Conservation (phyloP, 2,797 vertebrate genomes). For the Muraenolepis orangiensis region DNA sequence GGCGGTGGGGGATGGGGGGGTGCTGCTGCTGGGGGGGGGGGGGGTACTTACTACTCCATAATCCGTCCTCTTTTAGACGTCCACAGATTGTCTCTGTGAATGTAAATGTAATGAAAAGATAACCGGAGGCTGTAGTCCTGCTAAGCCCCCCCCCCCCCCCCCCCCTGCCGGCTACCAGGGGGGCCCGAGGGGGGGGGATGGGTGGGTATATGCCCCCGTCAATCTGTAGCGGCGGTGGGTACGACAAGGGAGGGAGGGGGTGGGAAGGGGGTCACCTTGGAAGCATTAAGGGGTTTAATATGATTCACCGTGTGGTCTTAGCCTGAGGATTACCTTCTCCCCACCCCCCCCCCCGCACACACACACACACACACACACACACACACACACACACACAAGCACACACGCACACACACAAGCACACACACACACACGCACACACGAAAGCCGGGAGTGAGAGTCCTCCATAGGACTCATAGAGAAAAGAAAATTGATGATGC, state of each 20-base stretch:
- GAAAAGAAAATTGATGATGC: background rate
- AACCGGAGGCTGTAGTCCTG: slow-evolving; percentile 23
- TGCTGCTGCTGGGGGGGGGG: background rate
- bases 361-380: too few relatives aligned
- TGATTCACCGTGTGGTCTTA: slow-evolving; percentile 64
- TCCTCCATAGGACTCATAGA: too few relatives aligned
- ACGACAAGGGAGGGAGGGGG: slow-evolving; percentile 14
- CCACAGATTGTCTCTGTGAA: slow-evolving; percentile 33
- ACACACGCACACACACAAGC: too few relatives aligned
- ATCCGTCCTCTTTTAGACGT: slow-evolving; percentile 11
- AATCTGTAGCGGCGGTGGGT: background rate
- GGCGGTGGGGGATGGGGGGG: slow-evolving; percentile 9
- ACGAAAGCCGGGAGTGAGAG: too few relatives aligned
- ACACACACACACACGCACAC: too few relatives aligned
- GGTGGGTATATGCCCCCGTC: slow-evolving; percentile 59
- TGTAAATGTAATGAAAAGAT: slow-evolving; percentile 52
- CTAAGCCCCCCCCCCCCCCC: slow-evolving; percentile 3
- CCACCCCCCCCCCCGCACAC: too few relatives aligned
- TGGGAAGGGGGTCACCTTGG: slow-evolving; percentile 63
- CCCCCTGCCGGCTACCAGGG: background rate
- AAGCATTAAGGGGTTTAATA: slow-evolving; percentile 67
- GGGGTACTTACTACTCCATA: slow-evolving; percentile 8
- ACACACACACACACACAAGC: too few relatives aligned
- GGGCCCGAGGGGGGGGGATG: slow-evolving; percentile 8
- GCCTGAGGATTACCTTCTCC: slow-evolving; percentile 55